Base-by-base conservation (phyloP, 2,888 invertebrate genomes). In the Timema cristinae region DNA sequence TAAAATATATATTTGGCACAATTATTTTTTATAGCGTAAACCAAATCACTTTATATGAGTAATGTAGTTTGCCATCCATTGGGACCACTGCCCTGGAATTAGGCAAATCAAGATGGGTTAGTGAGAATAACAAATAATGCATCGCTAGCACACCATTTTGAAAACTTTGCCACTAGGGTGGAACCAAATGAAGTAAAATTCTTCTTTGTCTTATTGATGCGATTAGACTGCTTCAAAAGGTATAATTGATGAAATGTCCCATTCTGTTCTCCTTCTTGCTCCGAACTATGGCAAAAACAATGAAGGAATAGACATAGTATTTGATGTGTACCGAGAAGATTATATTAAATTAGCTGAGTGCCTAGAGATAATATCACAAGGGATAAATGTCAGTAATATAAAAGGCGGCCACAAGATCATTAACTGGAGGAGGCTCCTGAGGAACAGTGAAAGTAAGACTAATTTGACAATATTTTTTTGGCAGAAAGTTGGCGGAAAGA, bases 371-470 rank as follows among this genome's bases (percentile, higher is more conserved):
- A 16, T 5, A 56, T 56, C 6, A 56, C 15, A 56, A 56, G 56
- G 56, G 10, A 56, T 11, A 56, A n/a, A 56, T 13, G 4, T 56
- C 56, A 56, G 16, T 56, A 56, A 56, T 13, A 56, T 56, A 15
- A 56, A 56, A 6, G 56, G 56, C 6, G 7, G 56, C 16, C 56
- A 56, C 56, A 56, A 56, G n/a, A 16, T 56, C 9, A 56, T 56
- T 56, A 56, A 56, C 13, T 56, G 56, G 56, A 56, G 13, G 13
- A 56, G 56, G 56, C 56, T 56, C n/a, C 13, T 56, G 56, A 56
- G 56, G 56, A 56, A 56, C 56, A 56, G 56, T 56, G 56, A 56
- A 56, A 56, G 56, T 16, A 56, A 56, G 56, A 56, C 11, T 16
- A 6, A 56, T 8, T 16, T 56, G 2, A 5, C 56, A 56, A 56